These are phyloP conservation scores for Tribolium castaneum DNA, from an alignment of 1,140 invertebrate genomes.

Conservation along the genomic window DNA sequence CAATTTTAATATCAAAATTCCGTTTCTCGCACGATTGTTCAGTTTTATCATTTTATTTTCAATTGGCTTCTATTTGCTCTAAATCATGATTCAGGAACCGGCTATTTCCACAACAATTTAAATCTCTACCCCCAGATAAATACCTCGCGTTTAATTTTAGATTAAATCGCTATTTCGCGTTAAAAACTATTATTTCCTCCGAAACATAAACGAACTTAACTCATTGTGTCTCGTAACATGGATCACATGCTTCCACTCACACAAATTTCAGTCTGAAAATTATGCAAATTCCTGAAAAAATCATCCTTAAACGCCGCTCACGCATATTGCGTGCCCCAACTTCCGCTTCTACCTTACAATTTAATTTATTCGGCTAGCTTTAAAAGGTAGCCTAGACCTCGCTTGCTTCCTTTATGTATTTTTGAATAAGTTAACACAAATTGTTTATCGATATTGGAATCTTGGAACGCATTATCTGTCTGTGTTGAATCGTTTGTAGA, in stretches of 20 bases:
- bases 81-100: not conserved
- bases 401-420: not conserved
- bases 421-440: not conserved
- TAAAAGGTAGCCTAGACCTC: not conserved
- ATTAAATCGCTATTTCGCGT: constrained; percentile 5
- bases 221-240: not conserved
- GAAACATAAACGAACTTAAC: not conserved
- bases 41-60: not conserved
- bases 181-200: not conserved
- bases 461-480: not conserved
- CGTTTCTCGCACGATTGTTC: not conserved
- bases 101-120: not conserved
- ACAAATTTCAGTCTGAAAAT: not conserved
- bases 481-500: not conserved
- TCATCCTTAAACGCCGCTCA: not conserved
- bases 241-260: not conserved
- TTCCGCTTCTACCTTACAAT: not conserved
- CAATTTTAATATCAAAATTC: constrained; percentile 1
- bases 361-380: not conserved
- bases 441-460: not conserved
- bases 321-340: not conserved
- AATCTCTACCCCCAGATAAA: not conserved
- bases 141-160: constrained; percentile 6
- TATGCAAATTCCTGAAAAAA: not conserved
- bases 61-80: not conserved